Evolutionary conservation across 2,113 vertebrate genomes (phyloP), one percentile per base, ranked within the genome.

Genomic region (Trichomycterus rosablanca): DNA sequence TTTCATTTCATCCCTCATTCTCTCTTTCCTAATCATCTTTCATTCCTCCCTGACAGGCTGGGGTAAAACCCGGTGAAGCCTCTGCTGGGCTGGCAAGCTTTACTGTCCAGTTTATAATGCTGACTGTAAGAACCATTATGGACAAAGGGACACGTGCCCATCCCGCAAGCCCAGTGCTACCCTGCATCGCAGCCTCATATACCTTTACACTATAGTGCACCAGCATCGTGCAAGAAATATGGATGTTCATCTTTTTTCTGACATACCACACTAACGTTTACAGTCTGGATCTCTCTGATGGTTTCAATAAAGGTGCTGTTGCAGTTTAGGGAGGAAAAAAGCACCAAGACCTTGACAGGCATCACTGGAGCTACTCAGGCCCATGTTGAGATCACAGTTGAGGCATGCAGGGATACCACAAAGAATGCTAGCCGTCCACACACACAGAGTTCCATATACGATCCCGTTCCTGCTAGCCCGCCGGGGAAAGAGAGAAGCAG

Each of bases 91-190:
- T 68, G 60, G 66, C 24, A 11, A 1, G 4, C 26, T 14, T 26
- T n/a, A 46, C 10, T 50, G 55, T 46, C 46, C 35, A 35, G 45
- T 74, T 68, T 70, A 70, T 67, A 60, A 50, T 2, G n/a, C 54
- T 42, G 54, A 56, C 77, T 75, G 75, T 66, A 67, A 52, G 62
- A 77, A 37, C 61, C 74, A 74, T 74, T 74, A 72, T 15, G 49
- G 58, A 34, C 23, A 34, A 18, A 15, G 4, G 26, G 19, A 39
- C 26, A 45, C 30, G 18, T 48, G 65, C 18, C 37, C 4, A n/a
- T 40, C 5, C 12, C 37, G 15, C 37, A 12, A n/a, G 4, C 14
- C 4, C 37, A 40, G 2, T 35, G 2, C 34, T 11, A n/a, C n/a
- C n/a, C n/a, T n/a, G n/a, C n/a, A n/a, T n/a, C n/a, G n/a, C n/a